phyloP scores from a whole-genome alignment of 2,113 vertebrate species.

The Austrofundulus limnaeus region DNA sequence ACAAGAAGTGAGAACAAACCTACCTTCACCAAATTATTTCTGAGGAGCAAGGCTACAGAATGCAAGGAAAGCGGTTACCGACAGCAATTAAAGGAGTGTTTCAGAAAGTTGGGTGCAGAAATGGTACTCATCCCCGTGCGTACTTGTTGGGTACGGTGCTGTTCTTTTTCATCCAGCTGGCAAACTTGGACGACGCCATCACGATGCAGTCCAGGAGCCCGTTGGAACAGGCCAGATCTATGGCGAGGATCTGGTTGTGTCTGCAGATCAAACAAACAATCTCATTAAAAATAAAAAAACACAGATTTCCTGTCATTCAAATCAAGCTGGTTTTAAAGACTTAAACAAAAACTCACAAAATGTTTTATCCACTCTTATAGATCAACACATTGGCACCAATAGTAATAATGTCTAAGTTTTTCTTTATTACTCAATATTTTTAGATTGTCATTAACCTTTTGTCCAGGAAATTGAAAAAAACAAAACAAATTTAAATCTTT shows the following conservation, averaged over 20 bases:
- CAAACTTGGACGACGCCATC: constrained; percentile 38
- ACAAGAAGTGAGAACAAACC: constrained; percentile 14
- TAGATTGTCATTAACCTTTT: too few species aligned
- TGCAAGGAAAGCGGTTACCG: constrained; percentile 11
- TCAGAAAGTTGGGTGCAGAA: background rate
- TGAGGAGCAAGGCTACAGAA: constrained; percentile 38
- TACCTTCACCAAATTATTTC: constrained; percentile 26
- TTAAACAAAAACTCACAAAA: too few species aligned
- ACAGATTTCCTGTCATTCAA: too few species aligned
- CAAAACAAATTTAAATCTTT: too few species aligned
- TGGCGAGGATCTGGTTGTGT: constrained; percentile 80
- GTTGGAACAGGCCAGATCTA: constrained; percentile 82
- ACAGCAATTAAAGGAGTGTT: background rate
- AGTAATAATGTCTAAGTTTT: too few species aligned
- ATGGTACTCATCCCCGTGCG: background rate
- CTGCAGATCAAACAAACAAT: constrained; percentile 64
- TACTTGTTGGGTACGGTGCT: constrained; percentile 56
- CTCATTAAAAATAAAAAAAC: background rate
- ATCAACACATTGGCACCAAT: too few species aligned
- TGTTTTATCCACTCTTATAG: too few species aligned
- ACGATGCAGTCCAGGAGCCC: constrained; percentile 66
- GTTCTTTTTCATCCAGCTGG: background rate
- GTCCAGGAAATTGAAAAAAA: too few species aligned
- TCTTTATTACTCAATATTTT: too few species aligned
- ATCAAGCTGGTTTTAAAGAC: too few species aligned